Evolutionary conservation across 1,140 invertebrate species (phyloP).

Genomic region (Zaprionus taronus): DNA sequence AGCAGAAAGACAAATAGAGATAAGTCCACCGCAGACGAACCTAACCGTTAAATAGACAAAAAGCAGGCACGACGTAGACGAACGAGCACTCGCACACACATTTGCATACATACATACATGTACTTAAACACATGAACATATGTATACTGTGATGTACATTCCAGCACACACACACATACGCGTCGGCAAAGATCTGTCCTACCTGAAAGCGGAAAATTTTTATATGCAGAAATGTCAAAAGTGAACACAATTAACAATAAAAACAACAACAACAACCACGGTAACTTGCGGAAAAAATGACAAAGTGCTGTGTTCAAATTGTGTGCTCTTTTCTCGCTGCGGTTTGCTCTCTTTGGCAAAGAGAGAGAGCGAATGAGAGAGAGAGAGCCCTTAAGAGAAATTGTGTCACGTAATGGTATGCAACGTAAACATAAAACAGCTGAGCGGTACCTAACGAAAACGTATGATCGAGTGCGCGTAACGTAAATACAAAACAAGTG

Average conservation of each 20-base stretch:
- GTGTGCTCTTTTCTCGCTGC: slow-evolving; percentile 25
- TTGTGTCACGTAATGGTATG: slow-evolving; percentile 54
- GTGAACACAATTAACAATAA: slow-evolving; percentile 64
- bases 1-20: slow-evolving; percentile 67
- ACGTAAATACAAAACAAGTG: slow-evolving; percentile 56
- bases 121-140: not conserved
- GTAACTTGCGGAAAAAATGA: slow-evolving; percentile 43
- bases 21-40: slow-evolving; percentile 51
- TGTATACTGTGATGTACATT: slow-evolving; percentile 7
- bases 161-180: slow-evolving; percentile 30
- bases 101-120: too few relatives aligned
- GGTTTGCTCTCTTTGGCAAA: slow-evolving; percentile 23
- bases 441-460: slow-evolving; percentile 54
- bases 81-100: slow-evolving; percentile 37
- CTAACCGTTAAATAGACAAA: slow-evolving; percentile 47
- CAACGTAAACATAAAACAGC: slow-evolving; percentile 78
- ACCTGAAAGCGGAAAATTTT: slow-evolving; percentile 82
- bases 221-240: slow-evolving; percentile 82
- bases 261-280: slow-evolving; percentile 36
- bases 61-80: slow-evolving; percentile 52
- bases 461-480: slow-evolving; percentile 72
- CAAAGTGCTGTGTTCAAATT: slow-evolving; percentile 28
- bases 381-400: slow-evolving; percentile 37
- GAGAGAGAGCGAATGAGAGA: slow-evolving; percentile 34
- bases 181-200: slow-evolving; percentile 55